Conservation (phyloP, 1,140 invertebrate species). For the Oedothorax gibbosus region DNA sequence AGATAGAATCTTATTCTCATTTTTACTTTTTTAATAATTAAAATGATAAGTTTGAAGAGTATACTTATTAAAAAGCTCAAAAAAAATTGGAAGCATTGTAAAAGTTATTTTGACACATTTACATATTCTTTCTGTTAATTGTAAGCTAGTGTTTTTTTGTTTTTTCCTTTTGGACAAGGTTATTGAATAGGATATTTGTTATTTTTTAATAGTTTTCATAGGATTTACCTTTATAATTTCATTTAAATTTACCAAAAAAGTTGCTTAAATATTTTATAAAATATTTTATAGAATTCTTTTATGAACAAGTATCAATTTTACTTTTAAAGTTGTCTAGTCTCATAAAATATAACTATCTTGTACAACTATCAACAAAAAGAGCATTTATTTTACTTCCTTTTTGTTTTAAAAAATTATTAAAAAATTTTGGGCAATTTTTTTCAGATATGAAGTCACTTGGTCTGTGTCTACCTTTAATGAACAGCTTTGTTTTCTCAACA, state of each 20-base stretch:
- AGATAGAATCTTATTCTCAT: neutral
- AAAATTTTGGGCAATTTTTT: conserved; percentile 1
- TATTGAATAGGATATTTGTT: no score
- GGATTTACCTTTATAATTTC: no score
- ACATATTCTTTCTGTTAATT: no score
- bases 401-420: neutral
- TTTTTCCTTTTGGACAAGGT: no score
- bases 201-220: no score
- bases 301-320: neutral
- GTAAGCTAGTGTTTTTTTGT: no score
- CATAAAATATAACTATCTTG: neutral
- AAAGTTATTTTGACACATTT: no score
- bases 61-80: no score
- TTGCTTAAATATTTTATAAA: neutral
- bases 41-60: no score
- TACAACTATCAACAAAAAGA: neutral
- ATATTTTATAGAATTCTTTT: neutral
- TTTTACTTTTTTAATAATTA: neutral
- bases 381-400: neutral
- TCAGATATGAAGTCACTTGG: conserved; percentile 48
- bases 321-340: neutral
- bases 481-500: conserved; percentile 77
- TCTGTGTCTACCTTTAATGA: conserved; percentile 80
- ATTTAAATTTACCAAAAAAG: neutral
- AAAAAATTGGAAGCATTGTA: no score